These are phyloP conservation scores for Murina feae DNA, from an alignment of 2,113 vertebrate genomes.

Conservation along the genomic window DNA sequence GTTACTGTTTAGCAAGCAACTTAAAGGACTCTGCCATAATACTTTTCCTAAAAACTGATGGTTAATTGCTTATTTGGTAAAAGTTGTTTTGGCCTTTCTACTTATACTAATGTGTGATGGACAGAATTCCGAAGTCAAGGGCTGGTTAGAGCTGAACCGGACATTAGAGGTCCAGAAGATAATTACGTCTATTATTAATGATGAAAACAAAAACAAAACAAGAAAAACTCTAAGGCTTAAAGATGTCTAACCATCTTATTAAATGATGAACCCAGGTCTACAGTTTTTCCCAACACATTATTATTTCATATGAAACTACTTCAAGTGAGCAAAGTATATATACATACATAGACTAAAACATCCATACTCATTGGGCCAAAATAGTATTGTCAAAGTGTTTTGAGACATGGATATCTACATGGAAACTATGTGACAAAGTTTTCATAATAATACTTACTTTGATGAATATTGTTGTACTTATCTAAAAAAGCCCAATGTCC, in stretches of 20 bases:
- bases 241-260: neutral
- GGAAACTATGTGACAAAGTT: neutral
- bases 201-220: neutral
- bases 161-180: neutral
- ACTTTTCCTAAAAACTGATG: neutral
- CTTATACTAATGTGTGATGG: neutral
- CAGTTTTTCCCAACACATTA: neutral
- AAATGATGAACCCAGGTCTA: neutral
- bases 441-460: neutral
- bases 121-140: conserved; percentile 6
- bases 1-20: neutral
- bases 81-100: neutral
- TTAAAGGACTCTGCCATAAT: neutral
- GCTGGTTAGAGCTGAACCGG: neutral
- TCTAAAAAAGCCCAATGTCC: neutral
- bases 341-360: neutral
- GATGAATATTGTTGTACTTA: neutral
- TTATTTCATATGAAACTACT: neutral
- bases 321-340: neutral
- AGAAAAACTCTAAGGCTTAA: neutral
- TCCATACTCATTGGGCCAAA: neutral
- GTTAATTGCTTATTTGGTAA: neutral
- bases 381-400: neutral
- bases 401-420: neutral
- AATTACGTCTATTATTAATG: neutral